Base-by-base conservation (phyloP, 2,797 vertebrate species). In the Gouania willdenowi region DNA sequence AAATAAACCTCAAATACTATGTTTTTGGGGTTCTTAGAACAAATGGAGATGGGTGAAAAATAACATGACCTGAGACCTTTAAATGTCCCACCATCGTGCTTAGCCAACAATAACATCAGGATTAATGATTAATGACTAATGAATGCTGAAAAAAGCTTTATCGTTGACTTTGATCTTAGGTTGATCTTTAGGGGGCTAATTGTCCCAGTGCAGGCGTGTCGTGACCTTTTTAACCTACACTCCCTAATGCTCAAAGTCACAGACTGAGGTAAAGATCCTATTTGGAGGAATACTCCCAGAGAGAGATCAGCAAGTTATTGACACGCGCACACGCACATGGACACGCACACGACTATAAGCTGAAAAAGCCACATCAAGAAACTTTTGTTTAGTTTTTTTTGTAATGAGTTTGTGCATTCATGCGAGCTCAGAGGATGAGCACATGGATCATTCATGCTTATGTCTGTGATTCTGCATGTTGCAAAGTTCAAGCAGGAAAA, bases 141-240 rank as follows among this genome's bases (percentile, higher is more conserved):
- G 52, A 69, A 50, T 10, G 36, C 8, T n/a, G 17, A 28, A 57
- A 62, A 32, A 19, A 5, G 5, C 37, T 28, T 51, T 47, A 42
- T 38, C 31, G 43, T 57, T 28, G 52, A 21, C 59, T 66, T 74
- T 78, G 56, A 66, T 75, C 55, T 63, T 47, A 31, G 35, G 41
- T 66, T 74, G 78, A 56, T 66, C 75, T 55, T 63, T 47, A 31
- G 35, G 41, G 45, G 55, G 48, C 66, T 82, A 81, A 84, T 81
- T 71, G 59, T 48, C 61, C 48, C 42, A 20, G 32, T 26, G 28
- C 41, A 33, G 8, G 24, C 30, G 21, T n/a, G n/a, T n/a, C 79
- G 66, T 78, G 77, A 77, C 75, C 82, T 31, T 28, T 27, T 47
- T 68, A 66, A 26, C 62, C 63, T 19, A 6, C 29, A 62, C 54